A percentile compares a stretch with the other conserved stretches of the same genome.
phyloP scores from a whole-genome alignment of 2,888 invertebrate genomes.

The Watsonalla binaria region DNA sequence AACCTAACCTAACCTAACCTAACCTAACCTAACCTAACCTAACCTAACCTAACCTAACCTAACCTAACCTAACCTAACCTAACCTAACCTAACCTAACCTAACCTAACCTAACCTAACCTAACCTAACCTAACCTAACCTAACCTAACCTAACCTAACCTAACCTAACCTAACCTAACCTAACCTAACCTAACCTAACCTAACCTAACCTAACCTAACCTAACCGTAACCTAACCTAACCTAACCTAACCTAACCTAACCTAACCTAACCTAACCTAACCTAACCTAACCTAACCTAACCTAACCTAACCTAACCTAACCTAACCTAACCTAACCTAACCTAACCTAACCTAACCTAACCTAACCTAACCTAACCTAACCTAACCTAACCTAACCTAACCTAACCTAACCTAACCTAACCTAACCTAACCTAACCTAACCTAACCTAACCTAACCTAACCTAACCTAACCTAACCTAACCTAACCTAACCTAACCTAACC shows the following conservation, averaged over 20 bases:
- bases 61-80: slow-evolving; percentile 16
- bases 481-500: slow-evolving; percentile 16
- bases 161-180: slow-evolving; percentile 14
- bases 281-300: slow-evolving; percentile 20
- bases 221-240: slow-evolving; percentile 9
- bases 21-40: slow-evolving; percentile 5
- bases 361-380: slow-evolving; percentile 16
- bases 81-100: slow-evolving; percentile 23
- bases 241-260: slow-evolving; percentile 20
- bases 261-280: slow-evolving; percentile 22
- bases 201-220: slow-evolving; percentile 17
- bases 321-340: slow-evolving; percentile 18
- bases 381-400: slow-evolving; percentile 20
- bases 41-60: slow-evolving; percentile 1
- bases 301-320: slow-evolving; percentile 19
- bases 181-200: slow-evolving; percentile 14
- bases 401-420: slow-evolving; percentile 22
- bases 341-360: slow-evolving; percentile 11
- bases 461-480: slow-evolving; percentile 19
- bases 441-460: slow-evolving; percentile 18
- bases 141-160: slow-evolving; percentile 6
- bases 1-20: slow-evolving; percentile 7
- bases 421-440: slow-evolving; percentile 17
- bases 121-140: slow-evolving; percentile 18
- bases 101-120: slow-evolving; percentile 19